Evolutionary conservation across 2,888 invertebrate genomes (phyloP).

Genomic region (Smittia sp.): DNA sequence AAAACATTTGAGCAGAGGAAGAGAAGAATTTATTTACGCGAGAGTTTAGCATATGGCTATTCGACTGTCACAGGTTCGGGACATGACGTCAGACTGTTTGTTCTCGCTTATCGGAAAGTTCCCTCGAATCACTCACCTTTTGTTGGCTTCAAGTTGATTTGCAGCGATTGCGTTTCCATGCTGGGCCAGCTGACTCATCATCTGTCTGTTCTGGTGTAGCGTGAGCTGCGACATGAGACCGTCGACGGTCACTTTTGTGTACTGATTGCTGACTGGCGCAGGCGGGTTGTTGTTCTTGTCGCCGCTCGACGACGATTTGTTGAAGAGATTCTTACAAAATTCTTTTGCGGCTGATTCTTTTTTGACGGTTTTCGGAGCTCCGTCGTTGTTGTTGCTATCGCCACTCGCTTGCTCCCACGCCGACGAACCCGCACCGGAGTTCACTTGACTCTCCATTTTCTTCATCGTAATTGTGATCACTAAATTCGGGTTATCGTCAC

Average conservation of each 20-base stretch:
- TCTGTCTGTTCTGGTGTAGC: background rate
- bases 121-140: conserved; percentile 15
- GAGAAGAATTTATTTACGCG: background rate
- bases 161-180: background rate
- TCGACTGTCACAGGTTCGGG: too few species aligned
- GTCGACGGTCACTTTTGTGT: conserved; percentile 36
- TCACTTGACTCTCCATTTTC: conserved; percentile 15
- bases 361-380: background rate
- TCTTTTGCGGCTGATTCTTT: conserved; percentile 8
- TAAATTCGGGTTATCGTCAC: conserved; percentile 28
- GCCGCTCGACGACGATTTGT: conserved; percentile 17
- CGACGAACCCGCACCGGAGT: background rate
- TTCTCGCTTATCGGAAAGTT: background rate
- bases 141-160: background rate
- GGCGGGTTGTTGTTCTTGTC: conserved; percentile 24
- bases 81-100: background rate
- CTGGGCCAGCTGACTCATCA: background rate
- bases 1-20: background rate
- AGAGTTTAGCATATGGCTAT: too few species aligned
- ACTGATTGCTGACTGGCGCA: conserved; percentile 21
- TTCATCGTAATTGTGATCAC: conserved; percentile 34
- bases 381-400: conserved; percentile 27
- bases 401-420: background rate
- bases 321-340: conserved; percentile 31
- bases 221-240: conserved; percentile 2